A percentile compares a stretch with the other conserved stretches of the same genome.
Evolutionary conservation across 64 coral and sea anemone genomes (phyloP).

Genomic region (Anthopleura sola): DNA sequence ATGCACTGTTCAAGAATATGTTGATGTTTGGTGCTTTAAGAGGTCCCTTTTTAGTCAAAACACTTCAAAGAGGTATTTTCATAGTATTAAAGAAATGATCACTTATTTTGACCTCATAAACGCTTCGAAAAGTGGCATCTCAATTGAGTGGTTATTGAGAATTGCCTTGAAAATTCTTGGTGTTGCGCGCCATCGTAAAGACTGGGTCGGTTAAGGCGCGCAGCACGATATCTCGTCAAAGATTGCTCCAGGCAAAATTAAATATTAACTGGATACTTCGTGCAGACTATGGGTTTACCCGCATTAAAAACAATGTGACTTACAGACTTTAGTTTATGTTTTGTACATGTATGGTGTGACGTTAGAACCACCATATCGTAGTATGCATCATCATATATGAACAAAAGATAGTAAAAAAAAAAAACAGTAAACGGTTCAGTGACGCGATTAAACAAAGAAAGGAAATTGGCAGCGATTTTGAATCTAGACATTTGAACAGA

Average conservation of each 20-base stretch:
- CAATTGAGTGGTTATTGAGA: neutral
- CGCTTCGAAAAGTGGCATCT: neutral
- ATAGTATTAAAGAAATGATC: neutral
- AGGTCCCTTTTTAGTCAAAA: neutral
- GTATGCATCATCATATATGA: too few relatives aligned
- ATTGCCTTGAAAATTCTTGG: neutral
- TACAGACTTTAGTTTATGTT: too few relatives aligned
- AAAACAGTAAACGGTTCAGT: too few relatives aligned
- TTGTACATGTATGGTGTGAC: too few relatives aligned
- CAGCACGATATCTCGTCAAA: neutral
- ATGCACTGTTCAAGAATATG: neutral
- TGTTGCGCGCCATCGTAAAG: neutral
- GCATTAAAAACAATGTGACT: neutral
- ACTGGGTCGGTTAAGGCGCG: neutral
- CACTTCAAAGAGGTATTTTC: constrained; percentile 1
- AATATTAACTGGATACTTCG: too few relatives aligned
- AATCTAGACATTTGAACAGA: too few relatives aligned
- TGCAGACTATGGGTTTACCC: too few relatives aligned
- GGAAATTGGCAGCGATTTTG: too few relatives aligned
- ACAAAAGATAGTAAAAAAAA: too few relatives aligned
- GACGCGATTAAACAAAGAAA: too few relatives aligned
- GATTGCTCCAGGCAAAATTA: too few relatives aligned
- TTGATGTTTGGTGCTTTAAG: neutral
- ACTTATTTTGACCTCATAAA: neutral
- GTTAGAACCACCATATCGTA: too few relatives aligned